Base-by-base conservation (phyloP, 2,888 invertebrate species). In the Actias luna region DNA sequence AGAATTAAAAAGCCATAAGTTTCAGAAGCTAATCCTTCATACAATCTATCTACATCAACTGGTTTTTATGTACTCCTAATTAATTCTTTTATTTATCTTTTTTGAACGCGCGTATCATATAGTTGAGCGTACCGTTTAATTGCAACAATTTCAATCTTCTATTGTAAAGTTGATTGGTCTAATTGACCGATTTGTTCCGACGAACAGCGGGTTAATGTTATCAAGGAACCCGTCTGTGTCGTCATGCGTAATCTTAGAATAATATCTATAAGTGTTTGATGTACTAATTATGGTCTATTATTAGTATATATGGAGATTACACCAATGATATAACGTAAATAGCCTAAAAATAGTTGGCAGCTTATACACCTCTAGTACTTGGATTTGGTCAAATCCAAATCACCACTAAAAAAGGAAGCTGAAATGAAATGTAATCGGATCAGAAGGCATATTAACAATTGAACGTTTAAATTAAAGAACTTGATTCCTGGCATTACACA, bases 121-220 rank as follows among this genome's bases (percentile, higher is more conserved):
- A 50, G 46, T 46, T 46, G 3, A 10, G 46, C 18, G 46, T 46
- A 22, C 10, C 18, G 46, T 46, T 46, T 46, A 46, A 46, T 46
- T 46, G 46, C 25, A 57, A 61, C 55, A 55, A 57, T 61, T 61
- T 55, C 36, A 61, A 61, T 39, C 46, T 61, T 39, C 36, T 39
- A 39, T 39, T 12, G 27, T 27, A 29, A 12, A 35, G 61, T 31
- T 61, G 58, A 62, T 58, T 58, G 58, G 22, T 42, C 58, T 62
- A 62, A 62, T 58, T 62, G 58, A 46, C 62, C 33, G 62, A 62
- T 62, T 62, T 58, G 62, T 62, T 62, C 58, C 29, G 61, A 27
- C 61, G 31, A 33, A 50, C 46, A 50, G 46, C 46, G 46, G 46
- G 46, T 50, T 50, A 50, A 50, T 50, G 46, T 50, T 25, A 50